phyloP scores from a whole-genome alignment of 2,113 vertebrate genomes.

The Otis tarda region DNA sequence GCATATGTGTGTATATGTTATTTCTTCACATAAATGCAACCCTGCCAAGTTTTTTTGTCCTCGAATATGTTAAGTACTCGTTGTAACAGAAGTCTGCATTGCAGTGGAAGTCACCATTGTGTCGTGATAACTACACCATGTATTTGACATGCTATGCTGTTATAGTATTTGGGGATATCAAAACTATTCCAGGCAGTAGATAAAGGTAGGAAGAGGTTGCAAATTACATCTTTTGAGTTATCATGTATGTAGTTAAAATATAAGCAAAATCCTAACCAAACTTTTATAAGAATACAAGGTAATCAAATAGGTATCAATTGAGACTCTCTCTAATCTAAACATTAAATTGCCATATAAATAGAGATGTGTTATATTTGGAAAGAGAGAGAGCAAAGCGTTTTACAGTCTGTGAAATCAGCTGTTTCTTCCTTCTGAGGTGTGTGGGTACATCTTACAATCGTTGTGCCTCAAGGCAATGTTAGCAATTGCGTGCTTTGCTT shows the following conservation, averaged over 20 bases:
- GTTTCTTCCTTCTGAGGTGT: neutral
- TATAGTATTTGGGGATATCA: neutral
- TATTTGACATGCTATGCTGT: neutral
- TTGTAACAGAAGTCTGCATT: neutral
- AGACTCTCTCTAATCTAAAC: neutral
- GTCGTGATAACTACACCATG: neutral
- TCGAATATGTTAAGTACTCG: neutral
- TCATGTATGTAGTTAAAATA: neutral
- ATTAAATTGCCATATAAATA: neutral
- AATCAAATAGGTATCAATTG: neutral
- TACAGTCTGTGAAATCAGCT: neutral
- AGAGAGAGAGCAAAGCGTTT: neutral
- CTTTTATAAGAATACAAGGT: neutral
- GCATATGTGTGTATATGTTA: neutral
- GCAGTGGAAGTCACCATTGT: neutral
- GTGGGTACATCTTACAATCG: neutral
- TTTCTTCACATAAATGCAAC: neutral
- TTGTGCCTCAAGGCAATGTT: neutral
- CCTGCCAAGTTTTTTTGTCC: neutral
- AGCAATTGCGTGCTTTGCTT: neutral
- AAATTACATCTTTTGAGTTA: neutral
- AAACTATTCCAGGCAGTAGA: neutral
- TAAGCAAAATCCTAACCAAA: neutral
- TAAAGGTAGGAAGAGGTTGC: neutral
- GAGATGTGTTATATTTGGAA: neutral